Evolutionary conservation across 2,797 vertebrate species (phyloP).

Genomic region (Todus mexicanus): DNA sequence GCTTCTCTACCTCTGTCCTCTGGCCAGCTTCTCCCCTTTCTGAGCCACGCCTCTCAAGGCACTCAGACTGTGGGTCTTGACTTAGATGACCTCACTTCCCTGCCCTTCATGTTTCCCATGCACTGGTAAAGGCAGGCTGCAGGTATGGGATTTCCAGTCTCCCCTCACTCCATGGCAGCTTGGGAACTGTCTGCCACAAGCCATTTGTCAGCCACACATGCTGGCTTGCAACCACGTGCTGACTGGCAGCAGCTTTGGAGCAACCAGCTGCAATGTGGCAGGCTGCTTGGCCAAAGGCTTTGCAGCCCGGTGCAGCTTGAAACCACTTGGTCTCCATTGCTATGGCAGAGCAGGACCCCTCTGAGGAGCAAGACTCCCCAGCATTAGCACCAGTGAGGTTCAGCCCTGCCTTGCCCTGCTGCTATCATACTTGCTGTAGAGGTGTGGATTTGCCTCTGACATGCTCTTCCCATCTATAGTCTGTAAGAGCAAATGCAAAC

Average conservation of each 20-base stretch:
- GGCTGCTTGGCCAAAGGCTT: neutral
- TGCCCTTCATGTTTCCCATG: neutral
- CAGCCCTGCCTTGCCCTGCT: neutral
- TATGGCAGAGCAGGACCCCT: neutral
- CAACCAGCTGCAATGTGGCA: neutral
- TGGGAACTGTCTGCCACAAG: neutral
- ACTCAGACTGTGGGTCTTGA: neutral
- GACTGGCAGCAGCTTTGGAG: neutral
- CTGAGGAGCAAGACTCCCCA: neutral
- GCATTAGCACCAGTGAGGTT: neutral
- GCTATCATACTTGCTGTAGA: neutral
- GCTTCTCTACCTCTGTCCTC: neutral
- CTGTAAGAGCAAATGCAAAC: neutral
- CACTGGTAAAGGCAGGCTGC: neutral
- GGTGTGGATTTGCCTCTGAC: neutral
- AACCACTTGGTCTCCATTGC: neutral
- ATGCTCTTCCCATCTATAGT: fast-evolving
- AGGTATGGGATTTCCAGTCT: neutral
- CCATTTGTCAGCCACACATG: neutral
- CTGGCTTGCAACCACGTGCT: fast-evolving
- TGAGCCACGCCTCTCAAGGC: neutral
- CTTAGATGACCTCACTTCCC: neutral
- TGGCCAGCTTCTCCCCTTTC: neutral
- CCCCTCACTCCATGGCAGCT: fast-evolving
- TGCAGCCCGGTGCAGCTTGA: neutral